Percentiles rank a stretch among this genome's conserved stretches.
Evolutionary conservation across 2,888 invertebrate genomes (phyloP).

Genomic region (Pegoplata infirma): DNA sequence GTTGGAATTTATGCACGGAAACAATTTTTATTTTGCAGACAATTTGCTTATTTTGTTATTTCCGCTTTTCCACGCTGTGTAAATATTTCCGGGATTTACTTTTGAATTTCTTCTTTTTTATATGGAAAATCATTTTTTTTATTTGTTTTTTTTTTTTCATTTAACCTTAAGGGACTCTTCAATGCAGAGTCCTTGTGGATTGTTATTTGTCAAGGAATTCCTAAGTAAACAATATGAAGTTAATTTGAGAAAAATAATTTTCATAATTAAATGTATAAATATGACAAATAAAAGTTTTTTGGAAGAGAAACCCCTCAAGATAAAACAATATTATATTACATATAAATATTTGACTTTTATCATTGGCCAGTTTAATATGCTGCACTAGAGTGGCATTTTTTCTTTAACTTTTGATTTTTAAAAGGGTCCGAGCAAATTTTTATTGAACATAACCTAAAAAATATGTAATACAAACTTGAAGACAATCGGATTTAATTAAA

Average conservation of each 20-base stretch:
- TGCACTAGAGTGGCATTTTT: too few species aligned
- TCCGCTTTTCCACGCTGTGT: conserved; percentile 70
- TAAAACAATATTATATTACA: conserved; percentile 43
- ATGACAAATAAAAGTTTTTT: conserved; percentile 47
- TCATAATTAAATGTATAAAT: conserved; percentile 55
- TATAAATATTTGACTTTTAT: not conserved
- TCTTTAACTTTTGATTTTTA: too few species aligned
- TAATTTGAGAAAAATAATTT: conserved; percentile 53
- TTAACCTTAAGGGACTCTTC: not conserved
- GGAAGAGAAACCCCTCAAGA: conserved; percentile 33
- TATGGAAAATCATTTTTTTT: conserved; percentile 11
- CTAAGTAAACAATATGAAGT: conserved; percentile 51
- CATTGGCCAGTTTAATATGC: not conserved
- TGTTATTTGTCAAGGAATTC: conserved; percentile 39
- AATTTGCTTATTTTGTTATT: conserved; percentile 78
- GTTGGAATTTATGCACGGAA: conserved; percentile 70
- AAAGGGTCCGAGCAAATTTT: too few species aligned
- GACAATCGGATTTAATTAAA: too few species aligned
- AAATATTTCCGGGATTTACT: conserved; percentile 73
- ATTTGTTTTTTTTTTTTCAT: conserved; percentile 17
- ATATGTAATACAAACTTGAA: too few species aligned
- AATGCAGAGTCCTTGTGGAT: conserved; percentile 13
- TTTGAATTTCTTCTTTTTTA: conserved; percentile 11
- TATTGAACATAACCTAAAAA: too few species aligned
- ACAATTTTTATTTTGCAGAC: conserved; percentile 78